Base-by-base conservation (phyloP, 2,113 vertebrate genomes). In the Nerophis lumbriciformis region DNA sequence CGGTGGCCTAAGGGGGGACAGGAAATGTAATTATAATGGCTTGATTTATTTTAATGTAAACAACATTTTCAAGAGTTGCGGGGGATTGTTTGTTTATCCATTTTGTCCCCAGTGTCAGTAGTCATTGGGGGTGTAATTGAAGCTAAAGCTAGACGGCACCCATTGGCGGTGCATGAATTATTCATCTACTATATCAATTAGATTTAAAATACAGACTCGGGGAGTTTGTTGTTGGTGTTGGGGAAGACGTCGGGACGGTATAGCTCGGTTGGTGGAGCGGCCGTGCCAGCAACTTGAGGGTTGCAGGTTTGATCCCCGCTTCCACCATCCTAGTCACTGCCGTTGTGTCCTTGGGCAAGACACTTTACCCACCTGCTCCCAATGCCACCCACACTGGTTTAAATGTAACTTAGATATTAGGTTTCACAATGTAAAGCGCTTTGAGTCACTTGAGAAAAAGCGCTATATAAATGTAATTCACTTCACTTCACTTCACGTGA, bases 171-270 rank as follows among this genome's bases (percentile, higher is more conserved):
- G 36, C 57, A 16, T 77, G 60, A 76, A 75, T 78, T 69, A 83
- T 81, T 74, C 63, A 81, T 75, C 53, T 69, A 60, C 36, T 49
- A 49, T 55, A 76, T 79, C 65, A 63, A 48, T 73, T 81, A 68
- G 52, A 73, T 72, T 15, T 54, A 35, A 72, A 65, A 61, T 44
- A 44, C 45, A 48, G 35, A 28, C 28, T 28, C 28, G 28, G 59
- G 56, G 48, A 57, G 10, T 45, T 59, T 52, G 16, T 37, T 47
- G 38, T 53, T 50, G 11, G 16, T 52, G 35, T 37, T 5, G 61
- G 42, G 9, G 42, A 21, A 36, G 39, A 13, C 42, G 28, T 28
- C 28, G 4, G 52, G n/a, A 63, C 48, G 67, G 38, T 19, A 55
- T n/a, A n/a, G n/a, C n/a, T n/a, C n/a, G n/a, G n/a, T n/a, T n/a